phyloP scores from a whole-genome alignment of 2,113 vertebrate species.

The Plectropomus leopardus region DNA sequence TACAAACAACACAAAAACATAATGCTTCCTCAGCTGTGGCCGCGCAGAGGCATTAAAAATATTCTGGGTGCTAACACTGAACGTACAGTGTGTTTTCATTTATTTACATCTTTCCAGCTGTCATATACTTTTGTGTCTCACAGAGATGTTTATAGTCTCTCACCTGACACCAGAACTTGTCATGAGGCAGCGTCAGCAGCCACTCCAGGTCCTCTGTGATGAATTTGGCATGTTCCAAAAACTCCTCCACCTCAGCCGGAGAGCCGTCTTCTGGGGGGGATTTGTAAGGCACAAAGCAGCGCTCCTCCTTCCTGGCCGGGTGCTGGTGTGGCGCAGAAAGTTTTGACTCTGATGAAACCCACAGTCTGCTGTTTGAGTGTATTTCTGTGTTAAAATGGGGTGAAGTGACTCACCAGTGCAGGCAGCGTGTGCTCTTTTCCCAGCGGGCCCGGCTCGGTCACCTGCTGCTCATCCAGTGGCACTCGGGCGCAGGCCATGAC shows the following conservation, averaged over 20 bases:
- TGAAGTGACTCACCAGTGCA: slow-evolving; percentile 88
- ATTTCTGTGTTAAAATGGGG: not conserved
- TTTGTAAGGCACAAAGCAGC: slow-evolving; percentile 92
- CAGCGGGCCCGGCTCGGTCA: slow-evolving; percentile 85
- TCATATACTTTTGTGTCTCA: not conserved
- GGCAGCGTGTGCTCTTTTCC: slow-evolving; percentile 89
- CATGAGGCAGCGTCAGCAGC: slow-evolving; percentile 93
- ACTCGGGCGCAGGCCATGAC: slow-evolving; percentile 83
- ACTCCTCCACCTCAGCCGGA: slow-evolving; percentile 91
- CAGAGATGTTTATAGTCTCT: not conserved
- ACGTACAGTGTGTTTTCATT: not conserved
- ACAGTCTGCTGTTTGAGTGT: not conserved
- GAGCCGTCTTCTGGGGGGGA: slow-evolving; percentile 86
- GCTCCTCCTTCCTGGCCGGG: slow-evolving; percentile 90
- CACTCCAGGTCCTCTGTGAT: slow-evolving; percentile 94
- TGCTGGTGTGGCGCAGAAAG: slow-evolving; percentile 81
- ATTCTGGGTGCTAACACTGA: not conserved
- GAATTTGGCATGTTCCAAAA: slow-evolving; percentile 92
- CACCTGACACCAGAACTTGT: slow-evolving; percentile 99
- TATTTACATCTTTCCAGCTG: too few species aligned
- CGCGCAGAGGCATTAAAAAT: too few species aligned
- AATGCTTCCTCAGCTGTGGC: too few species aligned
- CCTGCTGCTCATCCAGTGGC: slow-evolving; percentile 93
- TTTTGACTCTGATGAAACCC: not conserved
- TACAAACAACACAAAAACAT: too few species aligned